phyloP scores from a whole-genome alignment of 2,797 vertebrate species.

The Gephyroberyx darwinii region DNA sequence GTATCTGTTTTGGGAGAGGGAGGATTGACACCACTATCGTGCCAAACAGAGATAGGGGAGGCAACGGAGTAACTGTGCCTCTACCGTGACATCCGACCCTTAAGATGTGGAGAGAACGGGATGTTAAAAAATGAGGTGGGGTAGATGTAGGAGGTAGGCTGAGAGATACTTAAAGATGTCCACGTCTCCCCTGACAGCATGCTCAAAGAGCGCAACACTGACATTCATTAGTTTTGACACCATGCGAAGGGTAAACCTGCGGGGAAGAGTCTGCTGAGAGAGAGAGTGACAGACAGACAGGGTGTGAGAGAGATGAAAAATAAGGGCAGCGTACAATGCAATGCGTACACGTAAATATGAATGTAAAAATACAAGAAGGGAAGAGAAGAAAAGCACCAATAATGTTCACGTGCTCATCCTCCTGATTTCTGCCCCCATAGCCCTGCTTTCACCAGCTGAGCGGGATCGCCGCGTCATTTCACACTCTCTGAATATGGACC shows the following conservation, averaged over 20 bases:
- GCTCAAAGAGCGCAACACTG: constrained; percentile 6
- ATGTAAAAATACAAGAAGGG: neutral
- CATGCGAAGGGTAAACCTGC: neutral
- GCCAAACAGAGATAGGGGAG: constrained; percentile 6
- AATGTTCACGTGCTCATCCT: neutral
- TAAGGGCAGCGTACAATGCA: neutral
- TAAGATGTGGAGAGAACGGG: constrained; percentile 24
- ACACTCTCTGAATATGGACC: constrained; percentile 20
- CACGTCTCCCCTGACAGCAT: constrained; percentile 24
- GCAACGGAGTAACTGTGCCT: constrained; percentile 5
- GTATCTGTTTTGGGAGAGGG: constrained; percentile 30
- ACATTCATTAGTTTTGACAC: neutral
- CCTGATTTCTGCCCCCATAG: constrained; percentile 17
- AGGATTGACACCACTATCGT: neutral
- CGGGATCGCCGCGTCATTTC: constrained; percentile 34
- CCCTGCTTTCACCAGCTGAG: neutral
- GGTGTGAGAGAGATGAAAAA: neutral
- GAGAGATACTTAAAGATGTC: constrained; percentile 45
- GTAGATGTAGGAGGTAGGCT: constrained; percentile 26
- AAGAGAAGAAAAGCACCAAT: neutral
- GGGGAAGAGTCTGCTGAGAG: constrained; percentile 11
- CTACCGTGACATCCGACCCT: constrained; percentile 27
- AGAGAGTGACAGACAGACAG: constrained; percentile 6
- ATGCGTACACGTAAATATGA: neutral
- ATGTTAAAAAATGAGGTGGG: constrained; percentile 27